Percentiles rank a stretch among this genome's conserved stretches.
Evolutionary conservation across 1,140 invertebrate genomes (phyloP).

Genomic region (Cecropterus lyciades): DNA sequence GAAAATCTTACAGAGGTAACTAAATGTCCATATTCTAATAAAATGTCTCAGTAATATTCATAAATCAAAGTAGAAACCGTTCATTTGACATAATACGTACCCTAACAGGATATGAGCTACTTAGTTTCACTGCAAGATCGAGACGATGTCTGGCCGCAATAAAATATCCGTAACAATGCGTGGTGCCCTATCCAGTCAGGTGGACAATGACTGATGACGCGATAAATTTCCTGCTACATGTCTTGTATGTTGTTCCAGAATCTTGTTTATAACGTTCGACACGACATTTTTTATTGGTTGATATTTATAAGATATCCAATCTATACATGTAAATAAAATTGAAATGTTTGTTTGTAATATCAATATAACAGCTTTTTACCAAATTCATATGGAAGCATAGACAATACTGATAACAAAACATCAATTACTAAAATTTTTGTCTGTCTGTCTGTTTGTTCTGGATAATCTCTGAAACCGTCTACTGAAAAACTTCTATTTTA

Average conservation of each 20-base stretch:
- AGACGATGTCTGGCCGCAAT: constrained; percentile 9
- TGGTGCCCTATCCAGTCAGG: constrained; percentile 20
- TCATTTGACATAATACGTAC: neutral
- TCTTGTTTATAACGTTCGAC: constrained; percentile 23
- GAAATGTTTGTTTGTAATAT: no score
- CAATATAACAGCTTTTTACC: no score
- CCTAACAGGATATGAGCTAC: neutral
- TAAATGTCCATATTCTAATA: no score
- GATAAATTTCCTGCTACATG: constrained; percentile 34
- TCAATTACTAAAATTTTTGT: no score
- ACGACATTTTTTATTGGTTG: constrained; percentile 20
- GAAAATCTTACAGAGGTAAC: no score
- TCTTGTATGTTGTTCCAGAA: neutral
- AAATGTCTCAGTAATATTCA: no score
- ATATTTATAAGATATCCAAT: neutral
- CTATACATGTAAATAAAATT: no score
- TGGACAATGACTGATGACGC: constrained; percentile 47
- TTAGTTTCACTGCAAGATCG: neutral
- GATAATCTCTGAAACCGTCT: no score
- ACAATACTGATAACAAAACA: no score
- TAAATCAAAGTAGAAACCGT: neutral
- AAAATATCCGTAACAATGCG: constrained; percentile 38
- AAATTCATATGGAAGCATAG: no score
- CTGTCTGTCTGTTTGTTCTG: no score
- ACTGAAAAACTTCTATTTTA: no score